Evolutionary conservation across 2,113 vertebrate species (phyloP).

Genomic region (Saccopteryx leptura): DNA sequence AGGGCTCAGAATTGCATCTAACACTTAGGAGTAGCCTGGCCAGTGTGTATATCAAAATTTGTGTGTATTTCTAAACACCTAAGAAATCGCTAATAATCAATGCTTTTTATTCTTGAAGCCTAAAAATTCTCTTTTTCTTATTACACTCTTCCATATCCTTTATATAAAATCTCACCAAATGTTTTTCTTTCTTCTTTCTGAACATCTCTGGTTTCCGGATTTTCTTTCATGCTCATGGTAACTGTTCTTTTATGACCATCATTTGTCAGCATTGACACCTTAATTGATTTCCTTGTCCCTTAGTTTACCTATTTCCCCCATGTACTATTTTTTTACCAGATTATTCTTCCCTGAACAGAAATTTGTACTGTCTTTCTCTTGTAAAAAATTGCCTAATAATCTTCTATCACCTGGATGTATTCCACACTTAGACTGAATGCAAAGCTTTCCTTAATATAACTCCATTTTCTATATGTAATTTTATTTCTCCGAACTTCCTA

Average conservation of each 20-base stretch:
- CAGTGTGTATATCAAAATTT: not conserved
- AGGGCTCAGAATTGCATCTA: not conserved
- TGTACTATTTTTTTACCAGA: not conserved
- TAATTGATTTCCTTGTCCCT: not conserved
- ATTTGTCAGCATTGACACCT: not conserved
- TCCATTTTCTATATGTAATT: not conserved
- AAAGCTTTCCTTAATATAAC: not conserved
- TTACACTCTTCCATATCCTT: not conserved
- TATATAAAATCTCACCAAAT: not conserved
- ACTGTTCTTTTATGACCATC: not conserved
- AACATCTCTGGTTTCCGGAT: not conserved
- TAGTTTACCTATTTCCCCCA: not conserved
- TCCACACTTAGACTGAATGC: not conserved
- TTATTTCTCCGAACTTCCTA: not conserved
- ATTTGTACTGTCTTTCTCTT: not conserved
- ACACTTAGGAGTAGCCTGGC: not conserved
- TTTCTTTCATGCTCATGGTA: not conserved
- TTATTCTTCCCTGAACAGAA: not conserved
- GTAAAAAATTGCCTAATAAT: not conserved
- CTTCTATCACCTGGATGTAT: not conserved
- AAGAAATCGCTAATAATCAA: not conserved
- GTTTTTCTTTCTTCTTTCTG: constrained; percentile 34
- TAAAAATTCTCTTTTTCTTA: not conserved
- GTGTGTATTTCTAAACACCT: not conserved
- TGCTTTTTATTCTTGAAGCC: not conserved